A percentile compares a stretch with the other conserved stretches of the same genome.
These are phyloP conservation scores for Drosophila gaucha DNA, from an alignment of 2,888 invertebrate genomes.

Conservation along the genomic window DNA sequence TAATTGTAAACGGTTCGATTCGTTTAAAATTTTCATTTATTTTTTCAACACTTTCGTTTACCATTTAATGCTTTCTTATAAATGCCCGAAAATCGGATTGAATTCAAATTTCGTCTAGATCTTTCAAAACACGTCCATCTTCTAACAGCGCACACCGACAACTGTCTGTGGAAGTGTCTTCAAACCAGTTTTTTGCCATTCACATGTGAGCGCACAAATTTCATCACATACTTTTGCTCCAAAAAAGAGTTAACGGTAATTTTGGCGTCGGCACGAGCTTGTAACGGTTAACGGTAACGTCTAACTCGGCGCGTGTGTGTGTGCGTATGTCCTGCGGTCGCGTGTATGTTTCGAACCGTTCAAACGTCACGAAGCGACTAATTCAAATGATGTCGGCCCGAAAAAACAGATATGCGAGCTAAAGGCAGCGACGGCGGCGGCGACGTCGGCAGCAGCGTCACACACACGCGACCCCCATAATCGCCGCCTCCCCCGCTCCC, in stretches of 20 bases:
- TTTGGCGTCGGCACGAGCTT: conserved; percentile 51
- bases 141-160: conserved; percentile 38
- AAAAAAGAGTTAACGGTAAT: conserved; percentile 55
- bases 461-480: conserved; percentile 57
- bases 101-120: not conserved
- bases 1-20: too few species aligned
- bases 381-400: conserved; percentile 83
- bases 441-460: conserved; percentile 49
- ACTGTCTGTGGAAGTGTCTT: conserved; percentile 38
- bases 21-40: not conserved
- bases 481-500: conserved; percentile 19
- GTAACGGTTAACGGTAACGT: conserved; percentile 40
- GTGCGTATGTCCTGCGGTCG: conserved; percentile 60
- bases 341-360: conserved; percentile 84
- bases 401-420: conserved; percentile 79
- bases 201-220: conserved; percentile 47
- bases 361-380: conserved; percentile 85
- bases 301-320: conserved; percentile 25
- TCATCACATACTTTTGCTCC: conserved; percentile 39
- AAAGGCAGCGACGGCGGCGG: conserved; percentile 35
- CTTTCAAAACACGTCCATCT: conserved; percentile 43
- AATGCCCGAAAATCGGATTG: conserved; percentile 1
- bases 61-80: conserved; percentile 1
- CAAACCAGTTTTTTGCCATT: conserved; percentile 39
- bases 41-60: conserved; percentile 7